Conservation (phyloP, 2,888 invertebrate genomes). For the Chorisops tibialis region DNA sequence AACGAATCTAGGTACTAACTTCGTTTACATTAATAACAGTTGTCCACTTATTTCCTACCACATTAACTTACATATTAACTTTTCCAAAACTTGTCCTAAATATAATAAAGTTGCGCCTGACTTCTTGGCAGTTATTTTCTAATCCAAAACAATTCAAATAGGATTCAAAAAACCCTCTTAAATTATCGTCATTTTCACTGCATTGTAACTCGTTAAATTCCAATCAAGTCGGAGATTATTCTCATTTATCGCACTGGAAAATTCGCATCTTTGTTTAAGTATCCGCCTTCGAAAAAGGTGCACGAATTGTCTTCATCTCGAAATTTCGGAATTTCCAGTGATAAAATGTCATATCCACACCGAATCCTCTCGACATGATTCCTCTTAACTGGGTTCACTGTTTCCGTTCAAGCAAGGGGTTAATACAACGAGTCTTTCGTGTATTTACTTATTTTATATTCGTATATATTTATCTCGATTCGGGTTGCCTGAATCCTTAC, state of each 20-base stretch:
- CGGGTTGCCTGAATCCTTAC: neutral
- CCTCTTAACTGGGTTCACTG: no score
- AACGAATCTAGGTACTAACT: no score
- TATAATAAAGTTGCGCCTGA: no score
- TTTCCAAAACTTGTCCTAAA: no score
- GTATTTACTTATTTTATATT: neutral
- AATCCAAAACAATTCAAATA: no score
- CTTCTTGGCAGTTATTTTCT: no score
- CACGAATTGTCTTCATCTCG: neutral
- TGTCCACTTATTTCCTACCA: no score
- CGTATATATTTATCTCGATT: neutral
- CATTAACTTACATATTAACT: no score
- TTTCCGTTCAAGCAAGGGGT: neutral
- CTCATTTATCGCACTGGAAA: constrained; percentile 10
- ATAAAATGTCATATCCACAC: constrained; percentile 4
- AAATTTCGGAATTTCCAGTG: neutral
- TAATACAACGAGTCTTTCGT: neutral
- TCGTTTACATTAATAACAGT: no score
- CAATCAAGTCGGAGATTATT: constrained; percentile 13
- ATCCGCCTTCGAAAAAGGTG: neutral
- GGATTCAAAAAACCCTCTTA: no score
- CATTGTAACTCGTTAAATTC: constrained; percentile 4
- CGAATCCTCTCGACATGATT: no score
- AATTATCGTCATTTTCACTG: neutral
- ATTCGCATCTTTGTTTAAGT: neutral